A percentile compares a stretch with the other conserved stretches of the same genome.
Evolutionary conservation across 2,113 vertebrate species (phyloP).

Genomic region (Diphyllodes magnificus): DNA sequence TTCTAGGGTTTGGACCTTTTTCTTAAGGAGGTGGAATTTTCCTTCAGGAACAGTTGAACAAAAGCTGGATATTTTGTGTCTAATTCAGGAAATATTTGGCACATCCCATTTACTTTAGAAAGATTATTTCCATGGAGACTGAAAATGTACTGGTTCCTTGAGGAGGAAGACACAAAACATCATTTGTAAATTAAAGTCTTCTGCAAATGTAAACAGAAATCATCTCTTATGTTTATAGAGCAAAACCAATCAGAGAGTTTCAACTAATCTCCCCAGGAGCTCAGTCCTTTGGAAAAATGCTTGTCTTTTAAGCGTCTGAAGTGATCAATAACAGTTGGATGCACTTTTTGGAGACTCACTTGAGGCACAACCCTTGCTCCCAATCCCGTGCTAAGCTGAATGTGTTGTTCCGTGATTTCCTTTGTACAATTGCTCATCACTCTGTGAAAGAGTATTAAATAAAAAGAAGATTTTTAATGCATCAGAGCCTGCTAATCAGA

Average conservation of each 20-base stretch:
- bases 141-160: background rate
- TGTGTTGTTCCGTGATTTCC: background rate
- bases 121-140: background rate
- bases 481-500: conserved; percentile 13
- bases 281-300: background rate
- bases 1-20: background rate
- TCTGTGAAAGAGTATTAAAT: background rate
- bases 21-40: background rate
- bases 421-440: background rate
- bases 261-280: background rate
- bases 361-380: background rate
- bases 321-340: background rate
- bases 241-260: background rate
- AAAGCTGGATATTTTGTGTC: background rate
- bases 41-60: background rate
- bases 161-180: background rate
- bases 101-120: background rate
- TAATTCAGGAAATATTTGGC: background rate
- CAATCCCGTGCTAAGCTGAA: background rate
- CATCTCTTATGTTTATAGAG: background rate
- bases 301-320: background rate
- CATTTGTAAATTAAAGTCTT: background rate
- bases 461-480: background rate
- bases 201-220: background rate
- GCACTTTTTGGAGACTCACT: background rate